phyloP scores from a whole-genome alignment of 1,140 invertebrate genomes.

The Magallana gigas region DNA sequence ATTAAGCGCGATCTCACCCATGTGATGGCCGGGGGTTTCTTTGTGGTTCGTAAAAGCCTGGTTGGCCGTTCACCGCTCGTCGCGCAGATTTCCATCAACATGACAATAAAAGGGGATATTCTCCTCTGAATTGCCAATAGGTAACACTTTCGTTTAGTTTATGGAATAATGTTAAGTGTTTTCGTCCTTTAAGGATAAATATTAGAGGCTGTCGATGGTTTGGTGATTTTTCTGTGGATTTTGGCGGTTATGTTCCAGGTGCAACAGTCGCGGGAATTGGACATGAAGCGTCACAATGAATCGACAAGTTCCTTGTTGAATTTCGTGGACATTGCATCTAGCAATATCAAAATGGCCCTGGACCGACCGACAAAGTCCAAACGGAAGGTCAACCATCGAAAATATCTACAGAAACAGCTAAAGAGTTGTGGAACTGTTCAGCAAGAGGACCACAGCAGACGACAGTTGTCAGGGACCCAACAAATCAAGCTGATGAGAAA shows the following conservation, averaged over 20 bases:
- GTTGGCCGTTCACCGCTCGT: conserved; percentile 8
- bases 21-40: background rate
- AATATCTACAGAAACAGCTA: conserved; percentile 77
- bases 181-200: background rate
- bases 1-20: conserved; percentile 32
- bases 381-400: conserved; percentile 75
- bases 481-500: conserved; percentile 59
- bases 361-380: conserved; percentile 72
- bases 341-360: conserved; percentile 72
- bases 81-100: background rate
- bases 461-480: conserved; percentile 30
- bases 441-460: conserved; percentile 42
- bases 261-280: background rate
- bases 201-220: background rate
- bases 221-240: too few species aligned
- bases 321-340: conserved; percentile 74
- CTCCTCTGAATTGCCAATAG: conserved; percentile 15
- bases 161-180: conserved; percentile 15
- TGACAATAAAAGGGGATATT: conserved; percentile 6
- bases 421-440: conserved; percentile 65
- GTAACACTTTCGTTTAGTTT: background rate
- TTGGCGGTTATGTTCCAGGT: background rate
- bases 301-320: conserved; percentile 67
- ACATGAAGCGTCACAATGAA: conserved; percentile 40
- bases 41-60: background rate